phyloP scores from a whole-genome alignment of 1,140 invertebrate species.

The Coelopa frigida region DNA sequence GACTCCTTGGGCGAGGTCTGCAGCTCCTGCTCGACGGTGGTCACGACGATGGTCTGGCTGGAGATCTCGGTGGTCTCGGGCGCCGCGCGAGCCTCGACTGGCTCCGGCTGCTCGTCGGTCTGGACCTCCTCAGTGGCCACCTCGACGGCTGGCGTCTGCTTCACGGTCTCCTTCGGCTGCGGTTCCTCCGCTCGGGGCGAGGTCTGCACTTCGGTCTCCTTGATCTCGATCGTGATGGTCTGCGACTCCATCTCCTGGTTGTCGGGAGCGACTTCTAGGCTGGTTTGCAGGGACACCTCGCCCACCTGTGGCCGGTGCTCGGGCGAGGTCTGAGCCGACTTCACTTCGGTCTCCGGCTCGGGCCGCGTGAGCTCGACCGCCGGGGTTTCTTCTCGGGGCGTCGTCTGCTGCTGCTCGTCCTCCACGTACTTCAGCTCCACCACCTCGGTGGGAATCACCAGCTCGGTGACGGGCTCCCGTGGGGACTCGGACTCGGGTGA shows the following conservation, averaged over 20 bases:
- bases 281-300: slow-evolving; percentile 45
- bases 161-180: slow-evolving; percentile 7
- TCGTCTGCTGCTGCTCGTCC: slow-evolving; percentile 48
- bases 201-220: slow-evolving; percentile 39
- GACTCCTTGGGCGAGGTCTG: slow-evolving; percentile 49
- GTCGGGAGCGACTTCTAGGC: slow-evolving; percentile 36
- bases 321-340: slow-evolving; percentile 56
- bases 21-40: slow-evolving; percentile 46
- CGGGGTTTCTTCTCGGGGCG: slow-evolving; percentile 25
- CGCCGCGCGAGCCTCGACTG: slow-evolving; percentile 14
- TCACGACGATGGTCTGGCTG: slow-evolving; percentile 51
- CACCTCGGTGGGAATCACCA: slow-evolving; percentile 53
- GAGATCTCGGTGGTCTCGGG: slow-evolving; percentile 48
- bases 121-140: slow-evolving; percentile 29
- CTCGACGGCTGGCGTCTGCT: slow-evolving; percentile 6
- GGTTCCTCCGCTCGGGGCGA: slow-evolving; percentile 21
- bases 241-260: slow-evolving; percentile 38
- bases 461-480: slow-evolving; percentile 41
- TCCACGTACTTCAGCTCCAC: slow-evolving; percentile 50
- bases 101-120: slow-evolving; percentile 27
- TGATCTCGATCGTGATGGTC: slow-evolving; percentile 30
- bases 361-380: background rate
- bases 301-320: slow-evolving; percentile 45
- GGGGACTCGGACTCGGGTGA: slow-evolving; percentile 32
- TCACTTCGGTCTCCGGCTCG: slow-evolving; percentile 40